phyloP scores from a whole-genome alignment of 2,113 vertebrate species.

The Cebidichthys violaceus region DNA sequence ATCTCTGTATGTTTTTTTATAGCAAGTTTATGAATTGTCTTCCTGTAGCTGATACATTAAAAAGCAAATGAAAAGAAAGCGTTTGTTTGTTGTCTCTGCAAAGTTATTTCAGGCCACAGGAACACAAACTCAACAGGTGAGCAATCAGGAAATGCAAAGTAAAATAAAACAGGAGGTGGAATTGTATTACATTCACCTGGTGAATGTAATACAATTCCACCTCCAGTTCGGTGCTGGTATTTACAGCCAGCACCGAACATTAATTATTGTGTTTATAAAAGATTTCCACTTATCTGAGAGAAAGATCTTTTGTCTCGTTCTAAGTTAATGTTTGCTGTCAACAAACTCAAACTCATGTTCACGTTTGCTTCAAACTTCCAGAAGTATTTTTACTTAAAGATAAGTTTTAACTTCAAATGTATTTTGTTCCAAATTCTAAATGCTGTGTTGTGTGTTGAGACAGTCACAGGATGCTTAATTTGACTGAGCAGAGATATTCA shows the following conservation, averaged over 20 bases:
- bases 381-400: not conserved
- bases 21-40: not conserved
- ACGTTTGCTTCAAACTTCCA: not conserved
- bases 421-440: not conserved
- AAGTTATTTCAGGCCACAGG: not conserved
- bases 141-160: not conserved
- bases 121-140: not conserved
- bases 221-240: too few species aligned
- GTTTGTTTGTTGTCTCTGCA: not conserved
- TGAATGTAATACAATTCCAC: too few species aligned
- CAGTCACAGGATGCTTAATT: not conserved
- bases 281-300: not conserved
- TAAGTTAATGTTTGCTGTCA: too few species aligned
- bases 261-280: not conserved
- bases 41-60: not conserved
- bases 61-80: too few species aligned
- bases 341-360: not conserved
- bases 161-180: not conserved
- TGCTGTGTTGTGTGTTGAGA: not conserved
- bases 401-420: not conserved
- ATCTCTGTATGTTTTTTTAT: too few species aligned
- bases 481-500: not conserved
- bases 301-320: not conserved
- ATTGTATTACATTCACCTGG: not conserved
- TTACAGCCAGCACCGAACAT: not conserved